Evolutionary conservation across 2,888 invertebrate genomes (phyloP).

Genomic region (Aelia acuminata): DNA sequence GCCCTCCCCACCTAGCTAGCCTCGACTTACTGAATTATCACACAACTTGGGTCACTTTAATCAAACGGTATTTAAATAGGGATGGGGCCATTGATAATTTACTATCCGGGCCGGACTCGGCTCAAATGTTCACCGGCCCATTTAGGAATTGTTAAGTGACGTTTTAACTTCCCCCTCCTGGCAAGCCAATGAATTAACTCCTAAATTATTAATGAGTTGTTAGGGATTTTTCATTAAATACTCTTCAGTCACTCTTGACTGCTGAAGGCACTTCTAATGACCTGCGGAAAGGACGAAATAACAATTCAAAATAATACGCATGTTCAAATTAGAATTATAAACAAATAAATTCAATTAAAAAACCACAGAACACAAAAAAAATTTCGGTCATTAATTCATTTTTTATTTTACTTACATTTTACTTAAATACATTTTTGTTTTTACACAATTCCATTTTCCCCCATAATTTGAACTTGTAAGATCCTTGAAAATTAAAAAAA

Average conservation of each 20-base stretch:
- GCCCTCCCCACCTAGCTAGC: not conserved
- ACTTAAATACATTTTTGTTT: too few species aligned
- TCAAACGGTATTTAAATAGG: constrained; percentile 57
- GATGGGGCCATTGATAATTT: constrained; percentile 54
- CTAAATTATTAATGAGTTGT: not conserved
- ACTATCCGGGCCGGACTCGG: constrained; percentile 1
- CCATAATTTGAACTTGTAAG: too few species aligned
- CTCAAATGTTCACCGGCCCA: constrained; percentile 47
- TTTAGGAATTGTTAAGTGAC: constrained; percentile 55
- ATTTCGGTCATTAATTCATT: too few species aligned
- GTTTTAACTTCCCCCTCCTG: constrained; percentile 47
- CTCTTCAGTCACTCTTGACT: not conserved
- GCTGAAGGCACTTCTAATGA: not conserved
- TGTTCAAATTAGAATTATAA: too few species aligned
- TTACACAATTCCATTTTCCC: too few species aligned
- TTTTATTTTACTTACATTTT: too few species aligned
- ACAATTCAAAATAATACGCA: too few species aligned
- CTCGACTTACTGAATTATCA: constrained; percentile 56
- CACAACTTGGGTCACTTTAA: constrained; percentile 58
- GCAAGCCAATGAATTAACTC: not conserved
- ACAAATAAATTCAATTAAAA: too few species aligned
- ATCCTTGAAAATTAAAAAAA: too few species aligned
- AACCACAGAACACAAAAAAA: too few species aligned
- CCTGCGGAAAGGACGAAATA: too few species aligned
- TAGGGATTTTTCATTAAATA: constrained; percentile 35